phyloP scores from a whole-genome alignment of 2,113 vertebrate species.

The Tyto alba region DNA sequence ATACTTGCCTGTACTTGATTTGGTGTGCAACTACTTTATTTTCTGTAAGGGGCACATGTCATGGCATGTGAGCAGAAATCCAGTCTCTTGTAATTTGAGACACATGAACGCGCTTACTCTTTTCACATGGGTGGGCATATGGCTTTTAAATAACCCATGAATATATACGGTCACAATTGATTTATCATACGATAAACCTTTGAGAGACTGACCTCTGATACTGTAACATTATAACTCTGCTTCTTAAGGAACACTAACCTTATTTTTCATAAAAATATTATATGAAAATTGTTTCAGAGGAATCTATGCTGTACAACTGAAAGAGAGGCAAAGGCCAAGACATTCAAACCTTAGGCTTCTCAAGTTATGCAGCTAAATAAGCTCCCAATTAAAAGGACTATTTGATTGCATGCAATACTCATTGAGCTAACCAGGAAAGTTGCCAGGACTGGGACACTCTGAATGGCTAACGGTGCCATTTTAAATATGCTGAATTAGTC shows the following conservation, averaged over 20 bases:
- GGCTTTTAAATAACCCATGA: not conserved
- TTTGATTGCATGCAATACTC: not conserved
- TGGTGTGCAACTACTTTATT: not conserved
- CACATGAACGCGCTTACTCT: not conserved
- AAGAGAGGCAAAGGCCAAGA: not conserved
- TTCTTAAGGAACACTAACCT: not conserved
- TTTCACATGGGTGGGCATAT: not conserved
- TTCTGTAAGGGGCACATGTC: not conserved
- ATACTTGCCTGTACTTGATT: not conserved
- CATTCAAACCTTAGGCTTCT: not conserved
- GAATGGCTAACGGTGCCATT: constrained; percentile 22
- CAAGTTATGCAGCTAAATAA: not conserved
- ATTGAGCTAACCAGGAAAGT: constrained; percentile 6
- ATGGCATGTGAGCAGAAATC: not conserved
- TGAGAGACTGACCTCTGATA: not conserved
- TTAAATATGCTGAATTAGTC: constrained; percentile 2
- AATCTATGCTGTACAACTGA: not conserved
- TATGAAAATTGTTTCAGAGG: not conserved
- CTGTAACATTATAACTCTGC: not conserved
- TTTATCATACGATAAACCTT: not conserved
- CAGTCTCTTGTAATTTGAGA: not conserved
- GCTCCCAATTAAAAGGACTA: not conserved
- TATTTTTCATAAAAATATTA: not conserved
- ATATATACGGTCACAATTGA: not conserved
- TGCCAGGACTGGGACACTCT: constrained; percentile 21